Conservation (phyloP, 2,113 vertebrate species). For the Burhinus bistriatus region DNA sequence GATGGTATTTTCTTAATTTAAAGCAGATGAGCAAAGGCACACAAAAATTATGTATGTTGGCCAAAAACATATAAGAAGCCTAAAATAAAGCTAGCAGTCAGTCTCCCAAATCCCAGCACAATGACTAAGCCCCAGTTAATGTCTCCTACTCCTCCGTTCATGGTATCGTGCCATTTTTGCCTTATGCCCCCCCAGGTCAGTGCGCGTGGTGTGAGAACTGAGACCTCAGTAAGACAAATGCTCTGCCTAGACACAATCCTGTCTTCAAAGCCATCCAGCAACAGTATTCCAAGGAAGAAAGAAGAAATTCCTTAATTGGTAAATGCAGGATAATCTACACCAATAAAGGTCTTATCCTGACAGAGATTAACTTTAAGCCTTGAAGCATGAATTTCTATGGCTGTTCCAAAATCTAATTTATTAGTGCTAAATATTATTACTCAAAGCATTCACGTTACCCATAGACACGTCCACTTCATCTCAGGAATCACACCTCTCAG, state of each 20-base stretch:
- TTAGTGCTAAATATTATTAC: background rate
- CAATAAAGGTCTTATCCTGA: background rate
- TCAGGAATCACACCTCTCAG: background rate
- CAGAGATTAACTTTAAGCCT: constrained; percentile 15
- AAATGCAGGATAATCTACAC: background rate
- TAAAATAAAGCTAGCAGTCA: background rate
- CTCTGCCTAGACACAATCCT: too few relatives aligned
- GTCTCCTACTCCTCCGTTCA: background rate
- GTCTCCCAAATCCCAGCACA: background rate
- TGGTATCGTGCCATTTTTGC: background rate
- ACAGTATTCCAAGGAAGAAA: background rate
- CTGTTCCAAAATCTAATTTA: constrained; percentile 16
- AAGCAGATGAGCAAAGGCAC: background rate
- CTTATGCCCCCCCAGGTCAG: background rate
- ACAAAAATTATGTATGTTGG: background rate
- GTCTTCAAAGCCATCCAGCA: background rate
- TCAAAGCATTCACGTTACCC: background rate
- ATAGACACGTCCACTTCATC: background rate
- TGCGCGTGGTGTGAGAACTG: background rate
- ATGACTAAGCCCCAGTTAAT: background rate
- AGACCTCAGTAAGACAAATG: background rate
- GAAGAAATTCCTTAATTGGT: background rate
- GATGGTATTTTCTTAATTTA: background rate
- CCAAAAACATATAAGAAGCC: background rate
- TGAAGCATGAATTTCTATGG: background rate